Evolutionary conservation across 1,140 invertebrate genomes (phyloP).

Genomic region (Zaprionus davidi): DNA sequence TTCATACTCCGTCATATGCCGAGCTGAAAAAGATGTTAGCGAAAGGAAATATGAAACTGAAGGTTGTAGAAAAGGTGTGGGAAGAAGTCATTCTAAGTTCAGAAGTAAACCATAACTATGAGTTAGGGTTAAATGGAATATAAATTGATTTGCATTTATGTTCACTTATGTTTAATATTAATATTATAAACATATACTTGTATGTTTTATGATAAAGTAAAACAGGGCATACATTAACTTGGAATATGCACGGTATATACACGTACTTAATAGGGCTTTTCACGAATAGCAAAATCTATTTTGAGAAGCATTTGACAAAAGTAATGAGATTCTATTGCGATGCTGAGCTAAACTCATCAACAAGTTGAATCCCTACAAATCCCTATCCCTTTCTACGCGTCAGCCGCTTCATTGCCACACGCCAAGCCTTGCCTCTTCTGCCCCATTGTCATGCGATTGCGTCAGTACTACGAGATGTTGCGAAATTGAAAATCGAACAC

Average conservation of each 20-base stretch:
- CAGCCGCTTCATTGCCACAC: constrained; percentile 21
- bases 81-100: too few species aligned
- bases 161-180: too few species aligned
- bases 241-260: too few species aligned
- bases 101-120: too few species aligned
- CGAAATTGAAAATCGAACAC: constrained; percentile 66
- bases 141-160: too few species aligned
- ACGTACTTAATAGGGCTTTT: too few species aligned
- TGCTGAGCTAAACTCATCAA: constrained; percentile 18
- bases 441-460: constrained; percentile 51
- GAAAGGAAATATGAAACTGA: not conserved
- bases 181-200: too few species aligned
- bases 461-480: constrained; percentile 56
- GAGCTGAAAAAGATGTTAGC: not conserved
- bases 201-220: too few species aligned
- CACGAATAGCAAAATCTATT: not conserved
- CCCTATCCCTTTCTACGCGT: not conserved
- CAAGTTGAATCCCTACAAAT: constrained; percentile 32
- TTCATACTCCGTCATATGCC: not conserved
- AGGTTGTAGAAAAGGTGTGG: not conserved
- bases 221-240: too few species aligned
- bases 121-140: too few species aligned
- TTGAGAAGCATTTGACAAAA: not conserved
- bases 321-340: constrained; percentile 1
- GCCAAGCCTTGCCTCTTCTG: constrained; percentile 30